Conservation (phyloP, 2,888 invertebrate species). For the Hemistola chrysoprasaria region DNA sequence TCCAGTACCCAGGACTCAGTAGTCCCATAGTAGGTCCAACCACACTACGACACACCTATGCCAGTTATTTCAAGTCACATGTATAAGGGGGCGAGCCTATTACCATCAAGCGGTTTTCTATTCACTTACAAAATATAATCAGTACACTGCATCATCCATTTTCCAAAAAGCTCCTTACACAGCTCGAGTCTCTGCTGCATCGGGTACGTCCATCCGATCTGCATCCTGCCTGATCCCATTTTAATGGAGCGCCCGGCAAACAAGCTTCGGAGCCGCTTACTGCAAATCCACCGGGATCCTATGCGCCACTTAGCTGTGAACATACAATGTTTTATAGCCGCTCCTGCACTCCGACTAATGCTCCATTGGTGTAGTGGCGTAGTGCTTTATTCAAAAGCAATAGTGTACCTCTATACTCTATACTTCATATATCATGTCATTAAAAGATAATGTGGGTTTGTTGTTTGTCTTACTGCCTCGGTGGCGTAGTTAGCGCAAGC, state of each 20-base stretch:
- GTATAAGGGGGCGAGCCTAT: too few species aligned
- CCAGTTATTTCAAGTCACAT: too few species aligned
- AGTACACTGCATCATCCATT: constrained; percentile 37
- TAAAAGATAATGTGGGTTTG: too few species aligned
- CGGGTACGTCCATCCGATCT: constrained; percentile 68
- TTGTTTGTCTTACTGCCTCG: too few species aligned
- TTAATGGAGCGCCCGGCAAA: constrained; percentile 82
- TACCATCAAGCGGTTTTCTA: too few species aligned
- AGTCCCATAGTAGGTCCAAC: too few species aligned
- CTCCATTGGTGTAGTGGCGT: constrained; percentile 18
- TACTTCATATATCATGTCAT: too few species aligned
- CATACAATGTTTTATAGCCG: constrained; percentile 55
- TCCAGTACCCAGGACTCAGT: too few species aligned
- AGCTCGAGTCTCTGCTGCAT: constrained; percentile 48
- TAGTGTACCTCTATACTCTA: too few species aligned
- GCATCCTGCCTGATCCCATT: constrained; percentile 80
- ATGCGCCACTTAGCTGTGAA: constrained; percentile 70
- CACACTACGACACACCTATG: too few species aligned
- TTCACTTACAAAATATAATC: constrained; percentile 21
- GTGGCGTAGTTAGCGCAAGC: too few species aligned
- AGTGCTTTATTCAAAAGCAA: too few species aligned
- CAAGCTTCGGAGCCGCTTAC: constrained; percentile 78
- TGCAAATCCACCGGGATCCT: constrained; percentile 74
- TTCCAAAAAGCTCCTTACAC: constrained; percentile 39
- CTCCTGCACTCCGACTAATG: constrained; percentile 29